A percentile compares a stretch with the other conserved stretches of the same genome.
phyloP scores from a whole-genome alignment of 37 sponge, comb jelly and placozoan species.

The Crambe crambe region DNA sequence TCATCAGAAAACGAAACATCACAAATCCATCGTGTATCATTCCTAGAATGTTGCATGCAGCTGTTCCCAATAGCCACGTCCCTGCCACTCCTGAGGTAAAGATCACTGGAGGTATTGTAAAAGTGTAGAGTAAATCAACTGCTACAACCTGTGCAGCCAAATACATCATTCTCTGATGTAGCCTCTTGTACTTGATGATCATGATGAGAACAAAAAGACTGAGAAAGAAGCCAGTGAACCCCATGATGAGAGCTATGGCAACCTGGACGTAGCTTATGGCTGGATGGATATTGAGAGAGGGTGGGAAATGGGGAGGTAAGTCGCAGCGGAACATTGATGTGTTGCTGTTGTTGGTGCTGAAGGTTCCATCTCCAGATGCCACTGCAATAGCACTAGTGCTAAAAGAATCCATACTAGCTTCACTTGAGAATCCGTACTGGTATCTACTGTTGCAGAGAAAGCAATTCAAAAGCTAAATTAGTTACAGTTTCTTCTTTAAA shows the following conservation, averaged over 20 bases:
- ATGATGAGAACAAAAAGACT: background rate
- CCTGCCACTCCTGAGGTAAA: background rate
- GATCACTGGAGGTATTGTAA: background rate
- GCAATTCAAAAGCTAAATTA: too few species aligned
- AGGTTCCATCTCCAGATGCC: too few species aligned
- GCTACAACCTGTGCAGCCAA: constrained; percentile 1
- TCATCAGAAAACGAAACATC: background rate
- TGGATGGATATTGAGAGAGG: background rate
- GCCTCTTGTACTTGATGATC: background rate
- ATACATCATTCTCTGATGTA: constrained; percentile 9
- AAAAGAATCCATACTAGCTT: too few species aligned
- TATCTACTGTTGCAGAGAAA: too few species aligned
- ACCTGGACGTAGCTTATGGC: constrained; percentile 5
- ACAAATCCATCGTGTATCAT: constrained; percentile 1
- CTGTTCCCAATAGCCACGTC: background rate
- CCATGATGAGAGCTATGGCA: background rate
- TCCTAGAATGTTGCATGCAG: background rate
- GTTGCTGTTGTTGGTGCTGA: too few species aligned
- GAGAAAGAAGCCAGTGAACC: background rate
- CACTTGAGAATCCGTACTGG: too few species aligned
- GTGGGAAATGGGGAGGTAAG: background rate
- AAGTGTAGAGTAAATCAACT: background rate
- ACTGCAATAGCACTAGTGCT: too few species aligned
- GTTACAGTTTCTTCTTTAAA: too few species aligned
- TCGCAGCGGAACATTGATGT: background rate